phyloP scores from a whole-genome alignment of 1,140 invertebrate species.

The Coelopa frigida region DNA sequence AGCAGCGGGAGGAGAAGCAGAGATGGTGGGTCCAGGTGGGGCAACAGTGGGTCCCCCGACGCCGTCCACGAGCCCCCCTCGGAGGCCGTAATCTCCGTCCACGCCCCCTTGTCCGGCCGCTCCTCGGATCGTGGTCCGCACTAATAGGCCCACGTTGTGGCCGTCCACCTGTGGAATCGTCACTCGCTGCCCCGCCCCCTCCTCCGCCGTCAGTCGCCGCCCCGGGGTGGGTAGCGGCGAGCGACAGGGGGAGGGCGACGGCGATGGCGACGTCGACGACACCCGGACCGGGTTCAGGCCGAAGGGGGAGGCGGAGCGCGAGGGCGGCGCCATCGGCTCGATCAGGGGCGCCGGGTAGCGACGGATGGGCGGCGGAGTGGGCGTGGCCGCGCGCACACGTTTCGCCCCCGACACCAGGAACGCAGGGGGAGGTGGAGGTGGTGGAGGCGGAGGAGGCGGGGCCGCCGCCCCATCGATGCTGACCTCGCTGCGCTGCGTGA shows the following conservation, averaged over 20 bases:
- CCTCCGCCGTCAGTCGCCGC: too few relatives aligned
- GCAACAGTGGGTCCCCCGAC: too few relatives aligned
- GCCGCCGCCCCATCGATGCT: constrained; percentile 25
- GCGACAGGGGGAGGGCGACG: constrained; percentile 15
- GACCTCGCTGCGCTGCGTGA: constrained; percentile 24
- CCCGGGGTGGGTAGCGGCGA: too few relatives aligned
- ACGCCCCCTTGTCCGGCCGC: too few relatives aligned
- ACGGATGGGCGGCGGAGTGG: constrained; percentile 15
- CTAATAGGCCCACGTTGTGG: constrained; percentile 35
- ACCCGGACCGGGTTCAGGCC: constrained; percentile 26
- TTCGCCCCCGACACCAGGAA: too few relatives aligned
- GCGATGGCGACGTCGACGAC: constrained; percentile 2
- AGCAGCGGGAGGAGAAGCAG: too few relatives aligned
- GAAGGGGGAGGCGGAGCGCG: constrained; percentile 30
- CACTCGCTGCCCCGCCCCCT: too few relatives aligned
- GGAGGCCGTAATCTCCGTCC: too few relatives aligned
- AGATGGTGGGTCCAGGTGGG: too few relatives aligned
- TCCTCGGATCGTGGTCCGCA: constrained; percentile 24
- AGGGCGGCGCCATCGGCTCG: constrained; percentile 22
- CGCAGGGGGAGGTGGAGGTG: too few relatives aligned
- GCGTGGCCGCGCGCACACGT: not conserved
- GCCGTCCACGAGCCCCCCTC: too few relatives aligned
- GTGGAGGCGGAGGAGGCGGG: not conserved
- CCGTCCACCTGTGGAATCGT: constrained; percentile 37
- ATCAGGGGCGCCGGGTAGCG: constrained; percentile 35